Evolutionary conservation across 2,797 vertebrate species (phyloP), one percentile per base, ranked within the genome.

Genomic region (Mus spretus): DNA sequence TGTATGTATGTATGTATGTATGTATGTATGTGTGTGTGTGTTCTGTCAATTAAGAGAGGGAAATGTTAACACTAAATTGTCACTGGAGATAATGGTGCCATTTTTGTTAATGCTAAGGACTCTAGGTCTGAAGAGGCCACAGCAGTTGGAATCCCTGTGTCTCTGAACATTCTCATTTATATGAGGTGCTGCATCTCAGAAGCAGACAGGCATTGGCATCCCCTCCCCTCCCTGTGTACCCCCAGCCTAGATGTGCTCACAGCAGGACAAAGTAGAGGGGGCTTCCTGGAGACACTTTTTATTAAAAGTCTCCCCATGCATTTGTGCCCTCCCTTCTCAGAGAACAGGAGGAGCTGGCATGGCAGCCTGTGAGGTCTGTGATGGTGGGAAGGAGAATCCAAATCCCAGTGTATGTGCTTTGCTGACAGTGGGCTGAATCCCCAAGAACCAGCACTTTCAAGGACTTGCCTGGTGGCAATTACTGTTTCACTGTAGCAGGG

Each of bases 261-360:
- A 47, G 28, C 3, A 75, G 10, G n/a, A 13, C 57, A 53, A 40
- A 31, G 37, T 19, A 31, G 63, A 86, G 61, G 50, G 13, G 6
- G 31, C n/a, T 20, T 8, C 77, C 50, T 11, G 3, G 70, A 61
- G 50, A 10, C 26, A 31, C 7, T 24, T 65, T 53, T 40, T 44
- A 6, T 13, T 50, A 57, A 77, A 10, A 17, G 40, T 86, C 82
- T 86, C 77, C 86, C 19, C 34, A 4, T 9, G 37, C 1, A 2
- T 47, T 20, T 6, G 3, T 7, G 24, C 0, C 24, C 17, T n/a
- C 70, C 2, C 0, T 12, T 50, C 6, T 10, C 31, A 34, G 84
- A 34, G 34, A 40, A 2, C 65, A 12, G 44, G 34, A 9, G 17
- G 31, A 13, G 24, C 22, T 3, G 65, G 8, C 22, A 14, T 19